These are phyloP conservation scores for Callithrix jacchus DNA, from an alignment of 2,113 vertebrate genomes.

Conservation along the genomic window DNA sequence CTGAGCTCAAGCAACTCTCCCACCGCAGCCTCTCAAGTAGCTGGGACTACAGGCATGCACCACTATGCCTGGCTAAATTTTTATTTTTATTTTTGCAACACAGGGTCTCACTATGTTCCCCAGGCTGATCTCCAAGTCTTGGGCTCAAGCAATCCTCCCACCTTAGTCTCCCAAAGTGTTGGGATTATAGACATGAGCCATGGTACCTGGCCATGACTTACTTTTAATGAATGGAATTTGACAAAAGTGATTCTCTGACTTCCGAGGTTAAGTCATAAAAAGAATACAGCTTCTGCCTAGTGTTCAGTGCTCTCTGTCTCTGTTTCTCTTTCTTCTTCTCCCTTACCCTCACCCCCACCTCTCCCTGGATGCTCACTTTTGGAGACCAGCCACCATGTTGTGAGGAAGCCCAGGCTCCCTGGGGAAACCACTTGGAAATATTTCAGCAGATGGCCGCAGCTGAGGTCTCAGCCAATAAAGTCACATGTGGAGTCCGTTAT, in stretches of 20 bases:
- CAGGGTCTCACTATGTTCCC: too few species aligned
- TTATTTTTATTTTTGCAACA: too few species aligned
- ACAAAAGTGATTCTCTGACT: not conserved
- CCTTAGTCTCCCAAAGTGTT: too few species aligned
- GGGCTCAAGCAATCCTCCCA: too few species aligned
- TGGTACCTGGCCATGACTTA: not conserved
- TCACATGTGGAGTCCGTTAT: fast-evolving
- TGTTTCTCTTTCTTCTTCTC: not conserved
- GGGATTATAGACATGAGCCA: too few species aligned
- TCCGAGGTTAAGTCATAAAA: not conserved
- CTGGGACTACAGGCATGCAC: too few species aligned
- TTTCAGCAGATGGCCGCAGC: not conserved
- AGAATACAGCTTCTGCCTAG: not conserved
- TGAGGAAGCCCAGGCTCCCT: not conserved
- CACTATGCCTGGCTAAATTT: too few species aligned
- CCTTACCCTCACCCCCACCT: too few species aligned
- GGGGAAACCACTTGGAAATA: not conserved
- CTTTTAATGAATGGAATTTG: not conserved
- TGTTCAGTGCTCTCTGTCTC: not conserved
- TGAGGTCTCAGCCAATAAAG: not conserved
- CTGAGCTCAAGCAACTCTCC: too few species aligned
- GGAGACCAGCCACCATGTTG: too few species aligned
- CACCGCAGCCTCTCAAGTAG: too few species aligned
- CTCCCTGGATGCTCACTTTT: not conserved
- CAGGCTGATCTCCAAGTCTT: too few species aligned